phyloP scores from a whole-genome alignment of 2,113 vertebrate species.

The Gymnogyps californianus region DNA sequence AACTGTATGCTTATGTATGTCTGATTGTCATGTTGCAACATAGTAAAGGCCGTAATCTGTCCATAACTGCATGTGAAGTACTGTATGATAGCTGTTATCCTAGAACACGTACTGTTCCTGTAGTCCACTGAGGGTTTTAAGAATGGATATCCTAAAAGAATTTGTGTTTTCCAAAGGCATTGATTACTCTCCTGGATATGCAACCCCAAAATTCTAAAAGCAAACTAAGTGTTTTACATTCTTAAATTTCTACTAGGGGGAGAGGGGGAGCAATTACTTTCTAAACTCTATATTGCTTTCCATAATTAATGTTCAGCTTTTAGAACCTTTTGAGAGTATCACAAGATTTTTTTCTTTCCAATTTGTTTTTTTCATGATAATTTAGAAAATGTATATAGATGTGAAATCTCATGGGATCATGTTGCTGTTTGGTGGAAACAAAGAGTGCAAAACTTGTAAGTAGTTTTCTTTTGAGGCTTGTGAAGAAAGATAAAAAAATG shows the following conservation, averaged over 20 bases:
- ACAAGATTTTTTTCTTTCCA: background rate
- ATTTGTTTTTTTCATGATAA: background rate
- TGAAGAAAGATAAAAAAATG: constrained; percentile 47
- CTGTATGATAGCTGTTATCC: background rate
- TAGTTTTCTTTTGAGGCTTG: constrained; percentile 54
- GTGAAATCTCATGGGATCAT: background rate
- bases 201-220: background rate
- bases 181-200: background rate
- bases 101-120: background rate
- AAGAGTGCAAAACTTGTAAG: constrained; percentile 37
- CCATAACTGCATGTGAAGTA: background rate
- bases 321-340: background rate
- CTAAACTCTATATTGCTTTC: background rate
- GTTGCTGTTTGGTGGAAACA: background rate
- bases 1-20: background rate
- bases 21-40: background rate
- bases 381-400: background rate
- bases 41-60: background rate
- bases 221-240: background rate
- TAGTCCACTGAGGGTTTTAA: background rate
- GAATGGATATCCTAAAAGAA: background rate
- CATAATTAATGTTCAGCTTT: background rate
- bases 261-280: background rate
- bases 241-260: background rate
- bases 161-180: background rate